phyloP scores from a whole-genome alignment of 1,140 invertebrate species.

The Ceratina calcarata region DNA sequence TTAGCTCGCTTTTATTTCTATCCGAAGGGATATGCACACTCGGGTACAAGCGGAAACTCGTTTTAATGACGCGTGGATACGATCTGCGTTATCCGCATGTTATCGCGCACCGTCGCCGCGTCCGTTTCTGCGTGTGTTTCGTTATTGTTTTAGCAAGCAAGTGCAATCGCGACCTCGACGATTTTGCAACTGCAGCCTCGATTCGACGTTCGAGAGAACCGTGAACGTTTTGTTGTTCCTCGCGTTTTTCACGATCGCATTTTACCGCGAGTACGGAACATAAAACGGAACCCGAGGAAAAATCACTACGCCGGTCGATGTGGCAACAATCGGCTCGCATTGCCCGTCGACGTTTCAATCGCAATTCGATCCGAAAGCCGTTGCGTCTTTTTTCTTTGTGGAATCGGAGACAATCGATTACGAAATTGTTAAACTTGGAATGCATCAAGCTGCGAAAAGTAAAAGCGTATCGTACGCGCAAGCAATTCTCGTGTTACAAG shows the following conservation, averaged over 20 bases:
- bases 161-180: constrained; percentile 11
- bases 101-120: too few species aligned
- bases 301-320: background rate
- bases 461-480: too few species aligned
- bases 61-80: background rate
- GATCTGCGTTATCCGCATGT: background rate
- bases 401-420: too few species aligned
- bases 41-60: too few species aligned
- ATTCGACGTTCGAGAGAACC: background rate
- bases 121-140: background rate
- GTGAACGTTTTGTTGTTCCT: background rate
- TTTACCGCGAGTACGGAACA: constrained; percentile 6
- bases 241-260: constrained; percentile 17
- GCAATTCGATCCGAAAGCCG: background rate
- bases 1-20: too few species aligned
- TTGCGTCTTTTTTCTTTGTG: too few species aligned
- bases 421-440: too few species aligned
- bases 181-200: constrained; percentile 14
- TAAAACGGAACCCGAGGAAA: background rate
- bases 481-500: too few species aligned
- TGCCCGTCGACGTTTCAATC: background rate
- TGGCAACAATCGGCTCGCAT: background rate
- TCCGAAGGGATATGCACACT: background rate
- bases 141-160: constrained; percentile 23
- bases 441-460: too few species aligned